Evolutionary conservation across 2,797 vertebrate species (phyloP).

Genomic region (Euthynnus affinis): DNA sequence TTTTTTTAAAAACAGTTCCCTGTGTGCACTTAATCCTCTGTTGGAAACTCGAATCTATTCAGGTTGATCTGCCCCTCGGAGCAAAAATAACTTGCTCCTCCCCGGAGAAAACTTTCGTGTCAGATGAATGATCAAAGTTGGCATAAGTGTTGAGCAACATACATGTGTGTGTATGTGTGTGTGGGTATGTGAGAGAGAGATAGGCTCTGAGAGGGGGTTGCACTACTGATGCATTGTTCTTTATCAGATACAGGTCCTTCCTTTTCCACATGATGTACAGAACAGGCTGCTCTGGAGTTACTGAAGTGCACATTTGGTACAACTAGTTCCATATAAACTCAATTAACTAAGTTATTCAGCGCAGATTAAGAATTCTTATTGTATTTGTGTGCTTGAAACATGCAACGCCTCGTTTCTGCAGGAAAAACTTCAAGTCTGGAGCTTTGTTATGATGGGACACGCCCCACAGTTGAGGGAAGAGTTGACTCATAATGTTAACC

Average conservation of each 20-base stretch:
- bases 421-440: neutral
- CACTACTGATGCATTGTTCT: neutral
- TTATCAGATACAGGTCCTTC: neutral
- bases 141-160: neutral
- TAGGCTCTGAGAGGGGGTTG: neutral
- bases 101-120: slow-evolving; percentile 31
- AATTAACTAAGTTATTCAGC: too few relatives aligned
- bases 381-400: neutral
- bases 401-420: neutral
- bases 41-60: neutral
- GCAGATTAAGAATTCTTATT: neutral
- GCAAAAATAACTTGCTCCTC: slow-evolving; percentile 65
- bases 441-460: slow-evolving; percentile 8
- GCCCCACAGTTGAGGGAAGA: slow-evolving; percentile 56
- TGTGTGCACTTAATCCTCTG: slow-evolving; percentile 30
- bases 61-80: slow-evolving; percentile 21
- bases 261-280: neutral
- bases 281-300: neutral
- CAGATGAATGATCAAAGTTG: slow-evolving; percentile 26
- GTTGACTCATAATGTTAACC: slow-evolving; percentile 65
- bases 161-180: neutral
- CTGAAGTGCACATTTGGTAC: neutral
- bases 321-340: accelerated
- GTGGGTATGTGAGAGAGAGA: neutral
- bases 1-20: slow-evolving; percentile 2